Evolutionary conservation across 1,140 invertebrate genomes (phyloP), one percentile per base, ranked within the genome.

Genomic region (Macrobrachium nipponense): DNA sequence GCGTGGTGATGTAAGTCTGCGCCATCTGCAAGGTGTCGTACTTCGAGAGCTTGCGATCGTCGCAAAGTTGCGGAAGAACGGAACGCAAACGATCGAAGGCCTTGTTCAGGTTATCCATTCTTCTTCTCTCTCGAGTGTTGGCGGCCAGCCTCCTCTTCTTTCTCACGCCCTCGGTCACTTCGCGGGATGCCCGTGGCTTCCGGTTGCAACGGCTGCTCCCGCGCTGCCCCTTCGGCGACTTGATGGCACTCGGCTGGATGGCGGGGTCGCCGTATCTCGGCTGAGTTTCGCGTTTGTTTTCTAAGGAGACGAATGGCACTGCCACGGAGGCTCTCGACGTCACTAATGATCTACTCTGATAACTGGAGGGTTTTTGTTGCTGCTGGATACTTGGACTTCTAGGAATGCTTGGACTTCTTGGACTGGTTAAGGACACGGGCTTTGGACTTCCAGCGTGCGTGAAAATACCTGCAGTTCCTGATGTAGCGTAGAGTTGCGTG

Each of bases 21-120:
- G 98, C 98, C 97, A 98, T 98, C 92, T 99, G 97, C 2, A 99
- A 92, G 0, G 98, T 99, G 91, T 99, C 98, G 91, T 98, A 99
- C 91, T 99, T 99, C 36, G 97, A 98, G 7, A 99, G 92, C 90
- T 98, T 97, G 44, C 96, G 93, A 90, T 98, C 96, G 89, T 97
- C 96, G 0, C 96, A 96, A 51, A 98, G 92, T 0, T 96, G 96
- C 0, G 98, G 98, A 7, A 99, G 93, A 88, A 98, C 97, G 5
- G 95, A 94, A 62, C 98, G 93, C 0, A 99, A 93, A 81, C 95
- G 93, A 90, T 98, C 97, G 90, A 98, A 99, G 0, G 97, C 97
- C 87, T 96, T 95, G 90, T 99, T 98, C 70, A 99, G 92, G 91
- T 97, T 97, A 91, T 98, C 96, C 97, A 99, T 99, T 7, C 97